Percentiles rank a stretch among this genome's conserved stretches.
These are phyloP conservation scores for Lepidochitona cinerea DNA, from an alignment of 2,888 invertebrate species.

Conservation along the genomic window DNA sequence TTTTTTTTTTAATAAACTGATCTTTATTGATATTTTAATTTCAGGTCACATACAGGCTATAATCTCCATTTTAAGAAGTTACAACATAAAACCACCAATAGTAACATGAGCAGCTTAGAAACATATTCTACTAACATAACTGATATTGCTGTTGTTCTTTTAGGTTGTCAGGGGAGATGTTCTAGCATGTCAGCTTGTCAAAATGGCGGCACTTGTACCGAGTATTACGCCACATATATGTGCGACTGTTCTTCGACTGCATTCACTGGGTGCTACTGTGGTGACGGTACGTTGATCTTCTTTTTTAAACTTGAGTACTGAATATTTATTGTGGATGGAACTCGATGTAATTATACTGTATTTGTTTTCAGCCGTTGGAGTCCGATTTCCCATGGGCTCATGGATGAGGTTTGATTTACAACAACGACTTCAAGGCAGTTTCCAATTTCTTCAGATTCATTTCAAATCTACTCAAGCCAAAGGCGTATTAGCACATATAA, in stretches of 20 bases:
- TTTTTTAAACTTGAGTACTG: background rate
- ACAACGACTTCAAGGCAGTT: background rate
- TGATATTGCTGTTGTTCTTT: no score
- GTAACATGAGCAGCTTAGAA: no score
- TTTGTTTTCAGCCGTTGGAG: background rate
- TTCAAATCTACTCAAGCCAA: background rate
- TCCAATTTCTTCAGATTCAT: background rate
- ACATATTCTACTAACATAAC: no score
- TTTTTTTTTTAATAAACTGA: no score
- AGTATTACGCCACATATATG: conserved; percentile 3
- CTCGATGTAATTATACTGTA: no score
- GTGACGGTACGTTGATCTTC: background rate
- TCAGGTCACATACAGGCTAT: no score
- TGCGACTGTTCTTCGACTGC: background rate
- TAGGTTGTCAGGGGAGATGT: background rate
- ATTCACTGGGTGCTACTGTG: background rate
- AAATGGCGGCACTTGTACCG: background rate
- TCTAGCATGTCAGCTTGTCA: background rate
- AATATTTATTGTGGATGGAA: no score
- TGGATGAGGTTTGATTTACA: background rate
- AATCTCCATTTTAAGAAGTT: no score
- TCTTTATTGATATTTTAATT: no score
- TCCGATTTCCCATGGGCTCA: background rate
- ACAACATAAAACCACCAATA: no score
- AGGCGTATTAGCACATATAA: background rate